A percentile compares a stretch with the other conserved stretches of the same genome.
phyloP scores from a whole-genome alignment of 2,797 vertebrate species.

The Scolopax bukidnonensis region DNA sequence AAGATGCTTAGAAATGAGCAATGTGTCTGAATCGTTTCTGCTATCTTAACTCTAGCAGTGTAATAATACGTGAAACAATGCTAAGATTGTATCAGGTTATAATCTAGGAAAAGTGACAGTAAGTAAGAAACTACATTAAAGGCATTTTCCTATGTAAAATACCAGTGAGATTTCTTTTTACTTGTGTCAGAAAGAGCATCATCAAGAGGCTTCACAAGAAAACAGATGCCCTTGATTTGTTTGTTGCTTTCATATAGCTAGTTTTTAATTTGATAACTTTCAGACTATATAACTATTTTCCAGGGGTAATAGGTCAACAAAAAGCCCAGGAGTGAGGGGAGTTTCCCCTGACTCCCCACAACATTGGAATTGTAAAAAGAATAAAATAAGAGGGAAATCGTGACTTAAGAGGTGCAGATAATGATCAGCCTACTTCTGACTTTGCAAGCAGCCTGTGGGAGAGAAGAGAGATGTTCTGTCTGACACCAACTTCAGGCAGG shows the following conservation, averaged over 20 bases:
- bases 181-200: background rate
- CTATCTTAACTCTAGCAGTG: background rate
- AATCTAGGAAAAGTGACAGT: background rate
- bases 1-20: background rate
- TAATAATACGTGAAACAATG: background rate
- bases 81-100: background rate
- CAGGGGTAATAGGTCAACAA: constrained; percentile 33
- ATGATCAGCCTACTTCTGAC: constrained; percentile 57
- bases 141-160: background rate
- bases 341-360: constrained; percentile 23
- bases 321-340: constrained; percentile 58
- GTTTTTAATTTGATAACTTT: background rate
- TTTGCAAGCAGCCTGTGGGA: constrained; percentile 54
- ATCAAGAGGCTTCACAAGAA: background rate
- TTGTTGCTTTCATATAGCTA: background rate
- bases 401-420: constrained; percentile 57
- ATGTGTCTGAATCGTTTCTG: background rate
- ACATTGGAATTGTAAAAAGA: constrained; percentile 49
- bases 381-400: constrained; percentile 43
- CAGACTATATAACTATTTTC: constrained; percentile 22
- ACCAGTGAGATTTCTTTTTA: background rate
- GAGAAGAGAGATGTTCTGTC: constrained; percentile 23
- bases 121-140: background rate
- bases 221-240: background rate
- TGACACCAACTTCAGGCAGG: constrained; percentile 21